Evolutionary conservation across 2,113 vertebrate genomes (phyloP).

Genomic region (Myotis yumanensis): DNA sequence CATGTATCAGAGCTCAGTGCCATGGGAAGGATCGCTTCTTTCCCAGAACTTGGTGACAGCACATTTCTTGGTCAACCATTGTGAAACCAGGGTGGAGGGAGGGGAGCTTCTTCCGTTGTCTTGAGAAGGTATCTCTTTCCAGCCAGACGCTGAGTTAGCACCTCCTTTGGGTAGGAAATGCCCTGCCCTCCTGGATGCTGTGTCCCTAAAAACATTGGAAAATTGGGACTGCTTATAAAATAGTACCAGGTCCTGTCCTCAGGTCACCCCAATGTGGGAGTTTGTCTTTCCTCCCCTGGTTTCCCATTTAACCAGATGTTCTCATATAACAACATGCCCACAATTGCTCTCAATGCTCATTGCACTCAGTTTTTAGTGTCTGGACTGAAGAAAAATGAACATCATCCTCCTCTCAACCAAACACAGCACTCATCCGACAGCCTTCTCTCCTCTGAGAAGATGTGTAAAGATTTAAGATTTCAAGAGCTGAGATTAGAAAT

Average conservation of each 20-base stretch:
- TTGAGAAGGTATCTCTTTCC: constrained; percentile 29
- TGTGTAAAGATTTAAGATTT: background rate
- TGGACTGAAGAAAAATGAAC: background rate
- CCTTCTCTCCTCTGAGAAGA: background rate
- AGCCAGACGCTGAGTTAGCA: constrained; percentile 66
- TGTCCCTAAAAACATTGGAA: background rate
- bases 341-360: background rate
- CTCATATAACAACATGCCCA: background rate
- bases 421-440: background rate
- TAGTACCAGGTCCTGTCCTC: background rate
- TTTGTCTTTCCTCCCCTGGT: background rate
- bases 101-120: constrained; percentile 45
- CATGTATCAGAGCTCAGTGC: background rate
- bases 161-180: background rate
- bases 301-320: background rate
- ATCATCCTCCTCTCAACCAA: background rate
- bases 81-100: constrained; percentile 69
- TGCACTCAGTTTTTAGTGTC: background rate
- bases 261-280: background rate
- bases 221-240: background rate
- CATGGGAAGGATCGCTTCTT: constrained; percentile 20
- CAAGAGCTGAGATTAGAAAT: constrained; percentile 46
- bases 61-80: constrained; percentile 64
- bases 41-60: constrained; percentile 76
- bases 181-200: background rate